These are phyloP conservation scores for Acanthosoma haemorrhoidale DNA, from an alignment of 2,888 invertebrate species.

Conservation along the genomic window DNA sequence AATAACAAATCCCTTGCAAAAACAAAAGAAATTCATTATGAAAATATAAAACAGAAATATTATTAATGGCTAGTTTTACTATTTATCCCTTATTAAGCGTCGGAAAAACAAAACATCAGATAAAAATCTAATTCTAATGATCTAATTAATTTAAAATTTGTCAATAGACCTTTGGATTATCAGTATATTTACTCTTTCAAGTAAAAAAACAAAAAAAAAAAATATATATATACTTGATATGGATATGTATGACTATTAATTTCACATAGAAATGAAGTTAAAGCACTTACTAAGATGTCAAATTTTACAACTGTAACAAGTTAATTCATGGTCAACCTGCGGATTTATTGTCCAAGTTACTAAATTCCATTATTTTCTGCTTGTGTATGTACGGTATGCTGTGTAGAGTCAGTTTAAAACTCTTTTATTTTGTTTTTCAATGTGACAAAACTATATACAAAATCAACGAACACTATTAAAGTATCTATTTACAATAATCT, in stretches of 20 bases:
- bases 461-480: slow-evolving; percentile 21
- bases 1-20: background rate
- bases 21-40: background rate
- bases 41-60: slow-evolving; percentile 6
- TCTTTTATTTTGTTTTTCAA: slow-evolving; percentile 13
- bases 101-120: background rate
- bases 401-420: slow-evolving; percentile 20
- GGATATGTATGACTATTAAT: too few species aligned
- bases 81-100: background rate
- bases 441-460: slow-evolving; percentile 27
- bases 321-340: too few species aligned
- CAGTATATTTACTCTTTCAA: background rate
- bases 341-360: too few species aligned
- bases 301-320: background rate
- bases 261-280: background rate
- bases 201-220: background rate
- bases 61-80: background rate
- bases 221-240: background rate
- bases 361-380: too few species aligned
- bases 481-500: slow-evolving; percentile 24
- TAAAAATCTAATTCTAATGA: background rate
- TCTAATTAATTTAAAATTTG: background rate
- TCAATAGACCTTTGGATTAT: background rate
- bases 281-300: slow-evolving; percentile 8
- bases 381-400: slow-evolving; percentile 2